phyloP scores from a whole-genome alignment of 2,113 vertebrate species.

The Pomatostomus ruficeps region DNA sequence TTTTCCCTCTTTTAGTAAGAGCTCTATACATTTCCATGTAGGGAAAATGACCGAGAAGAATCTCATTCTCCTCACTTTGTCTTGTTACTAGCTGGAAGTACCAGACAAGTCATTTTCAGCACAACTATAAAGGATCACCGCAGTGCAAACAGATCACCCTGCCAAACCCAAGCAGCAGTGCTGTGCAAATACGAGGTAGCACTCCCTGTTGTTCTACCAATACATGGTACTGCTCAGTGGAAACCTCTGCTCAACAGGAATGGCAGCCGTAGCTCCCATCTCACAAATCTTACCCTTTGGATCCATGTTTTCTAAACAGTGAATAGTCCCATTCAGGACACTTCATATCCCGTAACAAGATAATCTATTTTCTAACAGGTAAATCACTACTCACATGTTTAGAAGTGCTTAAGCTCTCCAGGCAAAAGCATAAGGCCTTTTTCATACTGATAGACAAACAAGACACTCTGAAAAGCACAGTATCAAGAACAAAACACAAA shows the following conservation, averaged over 20 bases:
- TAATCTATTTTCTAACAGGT: not conserved
- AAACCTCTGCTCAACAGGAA: not conserved
- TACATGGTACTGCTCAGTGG: not conserved
- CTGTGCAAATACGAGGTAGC: not conserved
- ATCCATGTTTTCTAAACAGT: not conserved
- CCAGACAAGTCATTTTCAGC: not conserved
- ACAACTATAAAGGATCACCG: not conserved
- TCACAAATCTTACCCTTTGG: fast-evolving
- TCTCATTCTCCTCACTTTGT: not conserved
- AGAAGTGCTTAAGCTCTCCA: not conserved
- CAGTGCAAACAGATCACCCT: not conserved
- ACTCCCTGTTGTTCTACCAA: fast-evolving
- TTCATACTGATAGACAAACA: not conserved
- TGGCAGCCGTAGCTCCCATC: not conserved
- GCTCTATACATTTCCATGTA: not conserved
- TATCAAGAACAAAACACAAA: not conserved
- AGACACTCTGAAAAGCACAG: not conserved
- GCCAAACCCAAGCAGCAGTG: not conserved
- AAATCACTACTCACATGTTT: not conserved
- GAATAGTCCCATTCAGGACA: not conserved
- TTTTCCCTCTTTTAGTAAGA: not conserved
- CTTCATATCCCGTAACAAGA: not conserved
- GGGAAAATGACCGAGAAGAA: not conserved
- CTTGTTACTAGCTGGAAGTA: not conserved
- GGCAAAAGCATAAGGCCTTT: not conserved